These are phyloP conservation scores for Triplophysa rosa DNA, from an alignment of 2,113 vertebrate genomes.

Conservation along the genomic window DNA sequence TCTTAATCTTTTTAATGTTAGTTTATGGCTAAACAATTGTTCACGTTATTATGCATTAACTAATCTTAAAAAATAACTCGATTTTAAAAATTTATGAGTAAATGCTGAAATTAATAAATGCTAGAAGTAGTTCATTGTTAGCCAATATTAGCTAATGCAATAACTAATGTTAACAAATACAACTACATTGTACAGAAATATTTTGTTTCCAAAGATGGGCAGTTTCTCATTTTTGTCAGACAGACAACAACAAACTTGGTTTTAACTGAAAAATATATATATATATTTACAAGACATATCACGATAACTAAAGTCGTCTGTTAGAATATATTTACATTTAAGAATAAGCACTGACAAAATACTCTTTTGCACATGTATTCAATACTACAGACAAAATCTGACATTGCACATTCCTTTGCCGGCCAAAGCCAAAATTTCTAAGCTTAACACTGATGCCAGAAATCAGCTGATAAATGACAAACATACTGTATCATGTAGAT, in stretches of 20 bases:
- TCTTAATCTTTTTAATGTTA: too few relatives aligned
- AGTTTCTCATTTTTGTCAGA: too few relatives aligned
- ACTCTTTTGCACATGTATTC: background rate
- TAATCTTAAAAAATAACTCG: too few relatives aligned
- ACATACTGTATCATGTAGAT: slow-evolving; percentile 52
- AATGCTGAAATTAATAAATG: too few relatives aligned
- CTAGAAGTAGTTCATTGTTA: too few relatives aligned
- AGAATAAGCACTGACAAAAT: background rate
- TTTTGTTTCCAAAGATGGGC: too few relatives aligned
- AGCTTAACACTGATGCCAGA: slow-evolving; percentile 42
- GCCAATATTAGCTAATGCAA: too few relatives aligned
- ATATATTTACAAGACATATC: background rate
- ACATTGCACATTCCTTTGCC: slow-evolving; percentile 20
- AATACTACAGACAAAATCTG: slow-evolving; percentile 33
- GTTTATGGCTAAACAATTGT: too few relatives aligned
- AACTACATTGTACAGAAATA: too few relatives aligned
- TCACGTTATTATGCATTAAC: too few relatives aligned
- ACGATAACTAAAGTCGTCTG: slow-evolving; percentile 5
- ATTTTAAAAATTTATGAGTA: too few relatives aligned
- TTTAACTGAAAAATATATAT: background rate
- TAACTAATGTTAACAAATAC: too few relatives aligned
- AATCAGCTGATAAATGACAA: slow-evolving; percentile 44
- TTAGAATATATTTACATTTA: background rate
- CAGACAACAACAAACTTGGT: background rate
- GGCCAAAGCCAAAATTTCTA: background rate